Evolutionary conservation across 2,888 invertebrate species (phyloP), one percentile per base, ranked within the genome.

Genomic region (Drepanosiphum platanoidis): DNA sequence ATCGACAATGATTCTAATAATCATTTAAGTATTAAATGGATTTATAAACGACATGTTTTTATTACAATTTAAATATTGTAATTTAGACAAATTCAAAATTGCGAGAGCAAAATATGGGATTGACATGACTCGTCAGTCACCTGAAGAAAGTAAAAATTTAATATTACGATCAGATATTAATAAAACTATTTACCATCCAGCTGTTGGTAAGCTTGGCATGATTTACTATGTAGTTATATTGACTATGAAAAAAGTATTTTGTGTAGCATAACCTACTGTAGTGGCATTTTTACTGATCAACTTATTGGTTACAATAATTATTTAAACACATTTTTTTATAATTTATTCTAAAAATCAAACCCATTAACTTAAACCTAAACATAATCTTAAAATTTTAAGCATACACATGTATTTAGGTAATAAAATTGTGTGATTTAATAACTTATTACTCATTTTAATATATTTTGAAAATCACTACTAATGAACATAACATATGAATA

Each of bases 41-140:
- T 39, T 81, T 30, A 46, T 18, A 30, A 70, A 66, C 13, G 22
- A 32, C 18, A 64, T 34, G 22, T 78, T 64, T 30, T 61, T 72
- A 42, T 82, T 72, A 82, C 83, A 46, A 83, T 83, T 75, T 34
- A 74, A 83, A 66, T 72, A 83, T 83, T 83, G 74, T 83, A 74
- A 83, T 83, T 75, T 83, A 83, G 83, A 83, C 74, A 83, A 83
- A 22, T 83, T 74, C 83, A 83, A 75, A 83, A 83, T 83, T 42
- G 83, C 64, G 66, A 83, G 83, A 83, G 46, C 46, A 34, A 83
- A 83, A 75, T 75, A 83, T 66, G 74, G 64, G 64, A 46, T 83
- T 83, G 83, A 83, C 66, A 42, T 83, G 66, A 66, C 74, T 64
- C 83, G 74, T 66, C 83, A 75, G 22, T 83, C 83, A 27, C 64